A percentile compares a stretch with the other conserved stretches of the same genome.
Evolutionary conservation across 35 echinoderm and acorn worm species (phyloP).

Genomic region (Diadema setosum): DNA sequence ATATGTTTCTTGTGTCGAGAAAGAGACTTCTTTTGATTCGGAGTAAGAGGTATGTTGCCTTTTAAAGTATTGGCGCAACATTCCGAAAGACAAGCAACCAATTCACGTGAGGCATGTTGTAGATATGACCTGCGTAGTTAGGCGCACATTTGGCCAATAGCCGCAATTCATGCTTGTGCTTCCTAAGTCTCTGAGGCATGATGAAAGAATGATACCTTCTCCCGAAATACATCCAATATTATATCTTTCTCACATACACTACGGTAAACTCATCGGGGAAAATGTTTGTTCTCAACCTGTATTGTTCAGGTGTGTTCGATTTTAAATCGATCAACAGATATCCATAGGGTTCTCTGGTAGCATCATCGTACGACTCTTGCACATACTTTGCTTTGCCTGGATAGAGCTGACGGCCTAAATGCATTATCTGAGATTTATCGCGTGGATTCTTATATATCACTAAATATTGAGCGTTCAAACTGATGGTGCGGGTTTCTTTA

Average conservation of each 20-base stretch:
- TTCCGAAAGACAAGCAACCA: not conserved
- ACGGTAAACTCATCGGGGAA: constrained; percentile 1
- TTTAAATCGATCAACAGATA: constrained; percentile 38
- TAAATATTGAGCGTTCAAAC: constrained; percentile 30
- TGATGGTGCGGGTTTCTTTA: constrained; percentile 9
- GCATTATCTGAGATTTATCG: constrained; percentile 22
- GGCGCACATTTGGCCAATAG: not conserved
- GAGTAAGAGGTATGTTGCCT: not conserved
- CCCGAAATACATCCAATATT: not conserved
- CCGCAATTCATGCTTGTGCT: not conserved
- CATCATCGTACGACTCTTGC: constrained; percentile 35
- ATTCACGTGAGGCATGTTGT: not conserved
- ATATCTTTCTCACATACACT: constrained; percentile 7
- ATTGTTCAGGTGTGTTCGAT: constrained; percentile 11
- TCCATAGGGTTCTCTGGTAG: constrained; percentile 15
- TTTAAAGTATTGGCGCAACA: constrained; percentile 30
- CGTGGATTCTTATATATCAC: constrained; percentile 21
- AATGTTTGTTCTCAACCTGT: constrained; percentile 10
- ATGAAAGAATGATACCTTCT: not conserved
- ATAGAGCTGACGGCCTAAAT: constrained; percentile 27
- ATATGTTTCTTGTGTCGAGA: not conserved
- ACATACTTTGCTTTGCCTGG: constrained; percentile 19
- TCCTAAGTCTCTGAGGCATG: constrained; percentile 13
- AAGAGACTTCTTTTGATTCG: constrained; percentile 21
- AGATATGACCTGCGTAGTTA: constrained; percentile 4